Evolutionary conservation across 1,140 invertebrate genomes (phyloP).

Genomic region (Periplaneta americana): DNA sequence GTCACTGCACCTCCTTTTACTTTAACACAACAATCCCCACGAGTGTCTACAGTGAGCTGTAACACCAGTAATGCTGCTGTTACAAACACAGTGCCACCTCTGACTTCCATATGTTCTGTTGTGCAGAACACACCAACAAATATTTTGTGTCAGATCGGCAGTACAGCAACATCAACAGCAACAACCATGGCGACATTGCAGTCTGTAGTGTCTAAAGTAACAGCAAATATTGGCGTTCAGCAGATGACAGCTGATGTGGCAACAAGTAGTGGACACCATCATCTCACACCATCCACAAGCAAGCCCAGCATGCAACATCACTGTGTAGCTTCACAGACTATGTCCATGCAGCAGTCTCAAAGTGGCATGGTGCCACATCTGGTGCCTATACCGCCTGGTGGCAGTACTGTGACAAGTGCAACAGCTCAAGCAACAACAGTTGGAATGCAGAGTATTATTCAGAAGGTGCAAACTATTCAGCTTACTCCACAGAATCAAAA

Average conservation of each 20-base stretch:
- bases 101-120: not conserved
- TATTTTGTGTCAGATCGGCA: constrained; percentile 9
- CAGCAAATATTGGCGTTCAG: constrained; percentile 25
- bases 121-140: constrained; percentile 20
- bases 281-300: not conserved
- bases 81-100: not conserved
- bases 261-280: not conserved
- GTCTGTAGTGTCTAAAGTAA: constrained; percentile 15
- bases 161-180: constrained; percentile 22
- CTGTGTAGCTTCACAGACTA: not conserved
- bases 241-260: not conserved
- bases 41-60: not conserved
- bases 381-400: not conserved
- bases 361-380: constrained; percentile 11
- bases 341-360: not conserved
- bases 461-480: constrained; percentile 51
- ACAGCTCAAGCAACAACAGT: not conserved
- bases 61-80: not conserved
- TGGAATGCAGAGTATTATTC: constrained; percentile 24
- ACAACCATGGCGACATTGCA: constrained; percentile 16
- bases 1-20: not conserved
- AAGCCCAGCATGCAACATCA: not conserved
- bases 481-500: constrained; percentile 53
- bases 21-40: not conserved
- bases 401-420: not conserved